These are phyloP conservation scores for Uromys caudimaculatus DNA, from an alignment of 2,797 vertebrate genomes.

Conservation along the genomic window DNA sequence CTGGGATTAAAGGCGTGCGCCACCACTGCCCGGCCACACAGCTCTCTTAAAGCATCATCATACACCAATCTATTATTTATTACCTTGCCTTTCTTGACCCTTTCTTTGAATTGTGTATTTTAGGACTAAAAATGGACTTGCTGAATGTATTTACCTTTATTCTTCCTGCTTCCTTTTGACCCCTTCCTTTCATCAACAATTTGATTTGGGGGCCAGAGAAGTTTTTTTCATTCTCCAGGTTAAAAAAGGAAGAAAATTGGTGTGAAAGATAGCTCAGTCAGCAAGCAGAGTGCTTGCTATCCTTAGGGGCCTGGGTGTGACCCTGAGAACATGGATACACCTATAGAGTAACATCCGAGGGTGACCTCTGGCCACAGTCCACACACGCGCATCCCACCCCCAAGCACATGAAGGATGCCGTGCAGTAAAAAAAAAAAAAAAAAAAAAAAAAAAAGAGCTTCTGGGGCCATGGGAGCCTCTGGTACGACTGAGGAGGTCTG, in stretches of 20 bases:
- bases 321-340: background rate
- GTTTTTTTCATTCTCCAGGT: too few species aligned
- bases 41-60: background rate
- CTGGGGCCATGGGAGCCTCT: too few species aligned
- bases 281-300: background rate
- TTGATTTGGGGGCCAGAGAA: background rate
- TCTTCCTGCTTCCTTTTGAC: background rate
- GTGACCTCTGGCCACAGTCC: background rate
- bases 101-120: background rate
- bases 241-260: background rate
- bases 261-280: background rate
- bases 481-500: background rate
- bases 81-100: slow-evolving; percentile 2
- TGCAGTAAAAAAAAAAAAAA: background rate
- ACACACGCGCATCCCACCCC: background rate
- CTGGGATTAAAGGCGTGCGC: too few species aligned
- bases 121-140: background rate
- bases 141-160: background rate
- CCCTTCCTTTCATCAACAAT: background rate
- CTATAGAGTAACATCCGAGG: too few species aligned
- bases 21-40: too few species aligned
- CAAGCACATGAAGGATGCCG: background rate
- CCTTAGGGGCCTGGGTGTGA: background rate
- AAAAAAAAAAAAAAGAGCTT: too few species aligned
- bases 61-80: background rate